phyloP scores from a whole-genome alignment of 2,113 vertebrate species.

The Tenrec ecaudatus region DNA sequence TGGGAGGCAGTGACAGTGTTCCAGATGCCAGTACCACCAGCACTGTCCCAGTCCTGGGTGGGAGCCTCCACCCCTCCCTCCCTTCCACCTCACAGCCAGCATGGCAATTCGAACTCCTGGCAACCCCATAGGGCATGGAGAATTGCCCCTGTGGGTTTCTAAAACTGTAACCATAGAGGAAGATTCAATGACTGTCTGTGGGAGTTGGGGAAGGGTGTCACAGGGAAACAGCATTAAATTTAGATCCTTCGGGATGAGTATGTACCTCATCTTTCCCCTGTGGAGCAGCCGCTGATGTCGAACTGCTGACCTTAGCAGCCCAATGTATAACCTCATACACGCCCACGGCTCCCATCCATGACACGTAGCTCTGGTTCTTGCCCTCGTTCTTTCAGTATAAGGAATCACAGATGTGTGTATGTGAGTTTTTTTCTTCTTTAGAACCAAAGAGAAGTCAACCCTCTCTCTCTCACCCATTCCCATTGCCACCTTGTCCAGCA shows the following conservation, averaged over 20 bases:
- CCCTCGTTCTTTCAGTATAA: too few species aligned
- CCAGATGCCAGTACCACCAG: not conserved
- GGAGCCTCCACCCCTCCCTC: not conserved
- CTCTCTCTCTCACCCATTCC: not conserved
- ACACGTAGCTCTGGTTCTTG: not conserved
- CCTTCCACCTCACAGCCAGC: too few species aligned
- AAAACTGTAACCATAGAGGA: not conserved
- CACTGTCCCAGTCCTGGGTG: not conserved
- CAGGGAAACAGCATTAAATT: constrained; percentile 46
- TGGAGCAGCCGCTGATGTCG: too few species aligned
- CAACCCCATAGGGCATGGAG: too few species aligned
- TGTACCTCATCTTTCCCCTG: too few species aligned
- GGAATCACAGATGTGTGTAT: not conserved
- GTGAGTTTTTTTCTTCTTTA: not conserved
- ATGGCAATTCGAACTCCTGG: too few species aligned
- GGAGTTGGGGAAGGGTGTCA: not conserved
- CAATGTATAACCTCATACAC: too few species aligned
- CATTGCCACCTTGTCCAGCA: constrained; percentile 9
- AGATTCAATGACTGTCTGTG: not conserved
- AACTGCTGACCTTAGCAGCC: too few species aligned
- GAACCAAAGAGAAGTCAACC: constrained; percentile 4
- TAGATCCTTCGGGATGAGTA: constrained; percentile 2
- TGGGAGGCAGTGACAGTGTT: not conserved
- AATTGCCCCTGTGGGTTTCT: too few species aligned
- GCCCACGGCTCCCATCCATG: not conserved